phyloP scores from a whole-genome alignment of 2,797 vertebrate genomes.

The Sphenopsis melanotis region DNA sequence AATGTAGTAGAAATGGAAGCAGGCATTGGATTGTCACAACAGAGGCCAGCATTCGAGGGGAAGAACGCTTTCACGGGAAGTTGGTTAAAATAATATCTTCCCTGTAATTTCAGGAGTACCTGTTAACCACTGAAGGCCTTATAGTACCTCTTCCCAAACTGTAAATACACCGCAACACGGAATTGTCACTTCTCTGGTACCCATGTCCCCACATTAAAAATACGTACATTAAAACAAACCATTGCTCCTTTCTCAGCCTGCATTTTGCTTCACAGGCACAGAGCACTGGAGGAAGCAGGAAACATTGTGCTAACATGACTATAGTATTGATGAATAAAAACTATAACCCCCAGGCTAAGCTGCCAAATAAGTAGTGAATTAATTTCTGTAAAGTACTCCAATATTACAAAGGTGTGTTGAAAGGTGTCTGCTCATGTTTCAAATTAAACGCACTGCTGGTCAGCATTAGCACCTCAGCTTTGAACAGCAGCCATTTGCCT shows the following conservation, averaged over 20 bases:
- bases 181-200: neutral
- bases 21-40: neutral
- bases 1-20: neutral
- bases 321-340: constrained; percentile 80
- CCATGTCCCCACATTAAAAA: constrained; percentile 35
- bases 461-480: constrained; percentile 98
- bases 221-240: neutral
- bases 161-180: constrained; percentile 19
- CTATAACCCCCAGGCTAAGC: constrained; percentile 80
- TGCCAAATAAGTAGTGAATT: constrained; percentile 98
- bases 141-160: constrained; percentile 60
- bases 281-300: constrained; percentile 65
- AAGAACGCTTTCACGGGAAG: constrained; percentile 27
- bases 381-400: constrained; percentile 98
- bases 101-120: constrained; percentile 72
- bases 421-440: constrained; percentile 99
- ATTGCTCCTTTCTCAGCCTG: constrained; percentile 23
- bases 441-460: constrained; percentile 99
- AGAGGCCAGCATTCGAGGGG: neutral
- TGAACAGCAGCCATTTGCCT: constrained; percentile 85
- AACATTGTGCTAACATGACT: constrained; percentile 73
- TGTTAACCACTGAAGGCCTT: constrained; percentile 74
- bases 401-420: constrained; percentile 99
- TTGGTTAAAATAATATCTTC: constrained; percentile 43
- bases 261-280: constrained; percentile 20